Base-by-base conservation (phyloP, 2,797 vertebrate genomes). In the Sebastiscus albofasciatus region DNA sequence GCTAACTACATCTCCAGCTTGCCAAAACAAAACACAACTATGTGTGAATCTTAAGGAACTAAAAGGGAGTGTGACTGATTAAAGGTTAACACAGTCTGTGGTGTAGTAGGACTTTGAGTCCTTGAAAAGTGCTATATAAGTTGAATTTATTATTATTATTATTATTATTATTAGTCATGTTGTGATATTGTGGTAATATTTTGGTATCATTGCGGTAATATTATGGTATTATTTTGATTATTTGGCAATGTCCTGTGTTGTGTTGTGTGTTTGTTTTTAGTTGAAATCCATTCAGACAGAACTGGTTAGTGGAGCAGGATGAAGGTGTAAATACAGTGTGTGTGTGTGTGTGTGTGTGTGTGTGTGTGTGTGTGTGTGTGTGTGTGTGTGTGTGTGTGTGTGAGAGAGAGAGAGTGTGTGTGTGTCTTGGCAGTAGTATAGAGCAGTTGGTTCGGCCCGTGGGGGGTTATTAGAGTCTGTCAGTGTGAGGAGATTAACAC, bases 401-500 rank as follows among this genome's bases (percentile, higher is more conserved):
- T 79, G 33, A 0, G 33, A 3, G 31, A 3, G 31, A 33, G 31
- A 1, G 31, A 0, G 67, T 58, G 70, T 81, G 74, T 73, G 55
- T 76, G 78, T 79, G 73, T 84, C 69, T 81, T 93, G 92, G 92
- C 92, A 92, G 83, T 82, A 88, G 73, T 88, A 79, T 84, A 80
- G 87, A 93, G 88, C 93, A 94, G 92, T 94, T 94, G 93, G 93
- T 93, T 84, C 8, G 11, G 89, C 86, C 90, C 67, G 59, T 91
- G 91, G 92, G 93, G 91, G 93, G 91, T 93, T 93, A 94, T 94
- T 93, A 91, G 85, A 89, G 83, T 92, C 87, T 93, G 90, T 91
- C 89, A 89, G 92, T 90, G 90, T 93, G 92, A 93, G 87, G 75
- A 89, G 90, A 92, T 94, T 93, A 94, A 91, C 89, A 88, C 85